Percentiles rank a stretch among this genome's conserved stretches.
Conservation (phyloP, 1,140 invertebrate genomes). For the Plutomurus gul region DNA sequence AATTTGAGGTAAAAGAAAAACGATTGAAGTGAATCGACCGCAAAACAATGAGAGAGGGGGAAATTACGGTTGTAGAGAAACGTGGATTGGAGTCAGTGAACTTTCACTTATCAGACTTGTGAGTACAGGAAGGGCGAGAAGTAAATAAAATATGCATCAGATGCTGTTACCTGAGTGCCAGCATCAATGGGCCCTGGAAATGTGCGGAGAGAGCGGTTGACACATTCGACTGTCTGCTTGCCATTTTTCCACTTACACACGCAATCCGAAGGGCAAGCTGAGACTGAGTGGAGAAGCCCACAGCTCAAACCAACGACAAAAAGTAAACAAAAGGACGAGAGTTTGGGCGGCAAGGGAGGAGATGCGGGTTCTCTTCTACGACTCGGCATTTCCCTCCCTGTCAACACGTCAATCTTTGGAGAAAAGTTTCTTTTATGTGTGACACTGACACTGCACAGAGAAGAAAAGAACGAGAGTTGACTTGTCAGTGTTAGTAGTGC, state of each 20-base stretch:
- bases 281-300: background rate
- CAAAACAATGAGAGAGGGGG: too few relatives aligned
- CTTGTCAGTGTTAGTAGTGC: too few relatives aligned
- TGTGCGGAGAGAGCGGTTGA: constrained; percentile 64
- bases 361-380: background rate
- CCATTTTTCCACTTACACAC: constrained; percentile 89
- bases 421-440: background rate
- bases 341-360: background rate
- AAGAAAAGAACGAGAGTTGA: too few relatives aligned
- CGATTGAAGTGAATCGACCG: too few relatives aligned
- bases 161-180: constrained; percentile 52
- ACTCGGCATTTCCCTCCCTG: background rate
- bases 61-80: too few relatives aligned
- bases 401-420: background rate
- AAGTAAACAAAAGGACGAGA: constrained; percentile 36
- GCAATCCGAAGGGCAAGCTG: constrained; percentile 74
- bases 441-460: background rate
- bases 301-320: constrained; percentile 32
- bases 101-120: too few relatives aligned
- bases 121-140: too few relatives aligned
- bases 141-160: too few relatives aligned
- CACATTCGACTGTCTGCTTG: constrained; percentile 86
- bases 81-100: too few relatives aligned
- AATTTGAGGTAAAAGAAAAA: too few relatives aligned
- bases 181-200: constrained; percentile 52